Base-by-base conservation (phyloP, 1,140 invertebrate species). In the Heliconius himera region DNA sequence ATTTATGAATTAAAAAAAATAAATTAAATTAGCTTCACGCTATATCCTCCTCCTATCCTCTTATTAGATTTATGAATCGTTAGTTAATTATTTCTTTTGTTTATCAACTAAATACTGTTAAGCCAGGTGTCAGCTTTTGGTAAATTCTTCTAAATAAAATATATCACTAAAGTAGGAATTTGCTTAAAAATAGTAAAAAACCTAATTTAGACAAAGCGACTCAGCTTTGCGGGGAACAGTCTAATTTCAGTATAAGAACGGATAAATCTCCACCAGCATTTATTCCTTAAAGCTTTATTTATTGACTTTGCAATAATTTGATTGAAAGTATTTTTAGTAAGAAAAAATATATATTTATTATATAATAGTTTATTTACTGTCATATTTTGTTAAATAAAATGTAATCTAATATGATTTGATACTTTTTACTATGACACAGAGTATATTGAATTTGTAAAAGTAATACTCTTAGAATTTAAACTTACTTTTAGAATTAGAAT, bases 211-310 rank as follows among this genome's bases (percentile, higher is more conserved):
- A n/a, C 70, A 38, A 41, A 72, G 54, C 36, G 56, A 76, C 46
- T 29, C 22, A 76, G 74, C 74, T 76, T 70, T 60, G 54, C 8
- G 33, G 74, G 22, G 38, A 72, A 3, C 56, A 74, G 26, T 60
- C 56, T 76, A 76, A 76, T 76, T 56, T n/a, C n/a, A 60, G 6
- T 22, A 70, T 76, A 76, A 74, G 73, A 70, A 76, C 8, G 49
- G 60, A 76, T 51, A 66, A 76, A 66, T 76, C 38, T 36, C 20
- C 38, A 22, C 36, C 33, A 56, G 36, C 22, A 76, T 56, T 76
- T 13, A 70, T 76, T 76, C 38, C 38, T 66, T 76, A 76, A 76
- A 76, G 56, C 66, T 3, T 41, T 70, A 76, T 76, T 76, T 76
- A 70, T 76, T 22, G 60, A 70, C 41, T 75, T 22, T 11, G 75